Evolutionary conservation across 1,140 invertebrate species (phyloP).

Genomic region (Bombyx mandarina): DNA sequence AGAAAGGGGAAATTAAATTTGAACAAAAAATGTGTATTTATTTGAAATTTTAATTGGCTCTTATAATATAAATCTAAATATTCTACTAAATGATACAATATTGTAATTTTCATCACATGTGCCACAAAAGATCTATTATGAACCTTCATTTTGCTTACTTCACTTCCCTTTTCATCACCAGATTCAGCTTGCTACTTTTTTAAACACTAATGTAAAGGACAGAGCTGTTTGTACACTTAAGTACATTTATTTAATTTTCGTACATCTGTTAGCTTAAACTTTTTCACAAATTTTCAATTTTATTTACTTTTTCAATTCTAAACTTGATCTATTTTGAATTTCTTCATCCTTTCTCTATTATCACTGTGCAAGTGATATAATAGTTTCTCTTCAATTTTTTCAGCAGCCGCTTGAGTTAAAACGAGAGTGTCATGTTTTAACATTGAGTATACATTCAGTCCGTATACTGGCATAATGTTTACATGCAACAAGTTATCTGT

Average conservation of each 20-base stretch:
- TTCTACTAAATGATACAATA: no score
- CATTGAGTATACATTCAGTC: constrained; percentile 91
- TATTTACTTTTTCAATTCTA: constrained; percentile 12
- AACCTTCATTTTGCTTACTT: no score
- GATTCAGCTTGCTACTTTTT: no score
- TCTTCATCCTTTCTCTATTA: constrained; percentile 40
- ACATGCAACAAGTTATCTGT: constrained; percentile 83
- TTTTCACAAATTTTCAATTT: constrained; percentile 3
- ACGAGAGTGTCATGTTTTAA: constrained; percentile 96
- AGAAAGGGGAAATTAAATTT: no score
- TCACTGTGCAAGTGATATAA: constrained; percentile 84
- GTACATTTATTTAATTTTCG: not conserved
- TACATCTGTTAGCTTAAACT: not conserved
- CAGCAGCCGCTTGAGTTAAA: constrained; percentile 86
- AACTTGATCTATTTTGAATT: constrained; percentile 72
- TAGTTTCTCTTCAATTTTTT: constrained; percentile 89
- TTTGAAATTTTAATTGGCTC: no score
- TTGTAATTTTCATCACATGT: no score
- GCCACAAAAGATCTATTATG: no score
- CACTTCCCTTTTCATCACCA: no score
- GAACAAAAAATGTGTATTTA: no score
- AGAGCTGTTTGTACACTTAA: no score
- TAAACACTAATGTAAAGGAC: no score
- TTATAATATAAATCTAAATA: no score
- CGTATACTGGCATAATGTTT: constrained; percentile 97